Percentiles rank a stretch among this genome's conserved stretches.
Evolutionary conservation across 1,140 invertebrate species (phyloP).

Genomic region (Magallana gigas): DNA sequence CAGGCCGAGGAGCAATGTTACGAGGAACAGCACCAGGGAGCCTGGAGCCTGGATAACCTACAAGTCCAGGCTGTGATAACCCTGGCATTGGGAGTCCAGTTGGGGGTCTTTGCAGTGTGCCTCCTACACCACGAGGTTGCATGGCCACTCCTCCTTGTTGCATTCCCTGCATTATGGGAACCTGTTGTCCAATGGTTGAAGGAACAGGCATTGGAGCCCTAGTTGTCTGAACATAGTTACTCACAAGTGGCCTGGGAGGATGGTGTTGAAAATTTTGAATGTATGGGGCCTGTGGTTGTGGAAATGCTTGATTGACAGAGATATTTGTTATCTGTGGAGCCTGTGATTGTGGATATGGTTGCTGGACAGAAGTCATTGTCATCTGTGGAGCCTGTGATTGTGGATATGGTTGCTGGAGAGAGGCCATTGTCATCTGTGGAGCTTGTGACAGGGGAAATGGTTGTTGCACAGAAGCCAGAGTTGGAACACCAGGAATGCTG

Average conservation of each 20-base stretch:
- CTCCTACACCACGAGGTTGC: not conserved
- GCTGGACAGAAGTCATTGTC: too few relatives aligned
- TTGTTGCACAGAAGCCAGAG: constrained; percentile 4
- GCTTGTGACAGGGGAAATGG: not conserved
- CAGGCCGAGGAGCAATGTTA: not conserved
- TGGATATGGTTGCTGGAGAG: too few relatives aligned
- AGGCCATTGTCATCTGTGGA: too few relatives aligned
- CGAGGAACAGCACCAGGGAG: not conserved
- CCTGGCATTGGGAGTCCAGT: not conserved
- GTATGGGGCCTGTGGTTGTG: not conserved
- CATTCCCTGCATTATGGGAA: not conserved
- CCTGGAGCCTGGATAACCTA: not conserved
- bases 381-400: too few relatives aligned
- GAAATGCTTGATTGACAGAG: too few relatives aligned
- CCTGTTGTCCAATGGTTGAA: not conserved
- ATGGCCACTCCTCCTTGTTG: not conserved
- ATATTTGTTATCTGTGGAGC: too few relatives aligned
- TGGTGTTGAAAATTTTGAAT: not conserved
- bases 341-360: too few relatives aligned
- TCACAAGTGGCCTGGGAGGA: not conserved
- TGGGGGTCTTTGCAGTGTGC: not conserved
- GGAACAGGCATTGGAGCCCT: not conserved
- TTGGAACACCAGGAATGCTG: constrained; percentile 13
- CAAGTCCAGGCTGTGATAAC: not conserved
- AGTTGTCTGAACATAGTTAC: not conserved